Evolutionary conservation across 53 echinoderm and acorn worm genomes (phyloP).

Genomic region (Echinometra lucunter): DNA sequence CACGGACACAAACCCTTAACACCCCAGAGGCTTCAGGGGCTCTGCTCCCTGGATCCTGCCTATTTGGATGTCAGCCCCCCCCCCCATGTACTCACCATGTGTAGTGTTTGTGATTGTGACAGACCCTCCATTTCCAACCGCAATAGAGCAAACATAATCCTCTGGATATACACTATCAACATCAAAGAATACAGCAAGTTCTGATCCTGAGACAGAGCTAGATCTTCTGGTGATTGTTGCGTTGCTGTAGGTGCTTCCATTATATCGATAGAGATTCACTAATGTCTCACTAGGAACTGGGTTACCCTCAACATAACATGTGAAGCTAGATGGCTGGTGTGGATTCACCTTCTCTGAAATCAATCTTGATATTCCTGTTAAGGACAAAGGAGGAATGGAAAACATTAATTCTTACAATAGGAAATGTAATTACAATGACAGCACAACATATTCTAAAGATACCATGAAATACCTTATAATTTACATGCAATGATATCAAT

Average conservation of each 20-base stretch:
- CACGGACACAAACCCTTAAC: neutral
- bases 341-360: slow-evolving; percentile 60
- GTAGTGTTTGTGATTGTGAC: neutral
- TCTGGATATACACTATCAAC: slow-evolving; percentile 13
- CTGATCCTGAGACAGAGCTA: neutral
- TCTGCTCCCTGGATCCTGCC: no score
- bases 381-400: neutral
- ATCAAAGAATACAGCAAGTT: slow-evolving; percentile 10
- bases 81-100: neutral
- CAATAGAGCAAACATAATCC: neutral
- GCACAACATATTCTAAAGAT: no score
- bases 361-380: slow-evolving; percentile 57
- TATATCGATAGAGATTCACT: slow-evolving; percentile 15
- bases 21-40: no score
- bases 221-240: neutral
- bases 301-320: slow-evolving; percentile 69
- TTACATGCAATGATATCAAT: no score
- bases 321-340: slow-evolving; percentile 70
- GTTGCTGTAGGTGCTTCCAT: neutral
- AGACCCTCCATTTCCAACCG: no score
- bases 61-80: no score
- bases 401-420: no score
- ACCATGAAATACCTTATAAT: no score
- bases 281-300: neutral
- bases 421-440: no score